Conservation (phyloP, 2,888 invertebrate species). For the Apamea monoglypha region DNA sequence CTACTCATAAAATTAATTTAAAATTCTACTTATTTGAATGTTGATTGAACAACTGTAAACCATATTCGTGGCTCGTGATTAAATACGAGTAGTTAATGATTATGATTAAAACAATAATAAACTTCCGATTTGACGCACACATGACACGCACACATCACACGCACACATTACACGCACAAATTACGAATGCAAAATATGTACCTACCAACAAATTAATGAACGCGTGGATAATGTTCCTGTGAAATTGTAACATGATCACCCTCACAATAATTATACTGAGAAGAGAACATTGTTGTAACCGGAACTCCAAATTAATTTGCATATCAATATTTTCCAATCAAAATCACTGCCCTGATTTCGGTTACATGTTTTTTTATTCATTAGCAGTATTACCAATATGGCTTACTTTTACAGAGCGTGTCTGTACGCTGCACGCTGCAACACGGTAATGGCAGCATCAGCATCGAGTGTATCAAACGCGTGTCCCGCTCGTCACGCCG, state of each 20-base stretch:
- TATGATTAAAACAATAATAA: slow-evolving; percentile 6
- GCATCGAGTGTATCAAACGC: slow-evolving; percentile 35
- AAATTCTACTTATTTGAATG: background rate
- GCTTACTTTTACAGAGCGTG: background rate
- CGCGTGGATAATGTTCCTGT: background rate
- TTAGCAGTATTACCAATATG: background rate
- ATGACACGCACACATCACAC: too few species aligned
- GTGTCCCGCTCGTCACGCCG: slow-evolving; percentile 1
- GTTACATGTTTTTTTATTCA: background rate
- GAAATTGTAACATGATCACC: background rate
- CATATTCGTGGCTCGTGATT: background rate
- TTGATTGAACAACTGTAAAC: background rate
- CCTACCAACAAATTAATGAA: slow-evolving; percentile 7
- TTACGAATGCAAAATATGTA: slow-evolving; percentile 6
- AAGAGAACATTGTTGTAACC: background rate
- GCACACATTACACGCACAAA: slow-evolving; percentile 8
- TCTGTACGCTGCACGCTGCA: background rate
- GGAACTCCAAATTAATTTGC: background rate
- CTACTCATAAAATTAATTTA: background rate
- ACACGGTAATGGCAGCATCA: background rate
- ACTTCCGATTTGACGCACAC: slow-evolving; percentile 3
- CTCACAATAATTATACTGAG: background rate
- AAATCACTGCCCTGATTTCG: background rate
- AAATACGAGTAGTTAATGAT: slow-evolving; percentile 2
- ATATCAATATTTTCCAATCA: background rate